These are phyloP conservation scores for Gymnogyps californianus DNA, from an alignment of 2,113 vertebrate species.

Conservation along the genomic window DNA sequence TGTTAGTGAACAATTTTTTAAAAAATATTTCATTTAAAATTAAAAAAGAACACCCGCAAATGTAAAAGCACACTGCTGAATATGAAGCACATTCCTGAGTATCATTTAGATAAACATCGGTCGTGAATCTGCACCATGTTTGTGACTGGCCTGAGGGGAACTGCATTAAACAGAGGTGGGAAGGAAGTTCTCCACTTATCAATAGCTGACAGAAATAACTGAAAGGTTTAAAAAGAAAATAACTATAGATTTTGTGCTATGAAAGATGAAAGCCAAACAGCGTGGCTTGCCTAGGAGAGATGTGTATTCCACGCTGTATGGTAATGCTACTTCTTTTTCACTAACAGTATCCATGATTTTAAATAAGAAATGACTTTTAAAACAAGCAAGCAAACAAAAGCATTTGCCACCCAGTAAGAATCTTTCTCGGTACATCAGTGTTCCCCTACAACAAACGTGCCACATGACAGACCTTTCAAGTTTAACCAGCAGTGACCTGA, in stretches of 20 bases:
- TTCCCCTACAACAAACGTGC: neutral
- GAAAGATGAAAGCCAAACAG: conserved; percentile 47
- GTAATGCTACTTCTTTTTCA: neutral
- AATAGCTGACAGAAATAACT: conserved; percentile 49
- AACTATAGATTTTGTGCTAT: conserved; percentile 13
- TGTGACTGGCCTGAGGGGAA: neutral
- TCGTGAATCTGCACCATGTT: neutral
- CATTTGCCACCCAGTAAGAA: neutral
- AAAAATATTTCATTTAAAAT: neutral
- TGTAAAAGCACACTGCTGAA: neutral
- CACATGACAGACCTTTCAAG: conserved; percentile 8
- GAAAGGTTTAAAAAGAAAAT: conserved; percentile 39
- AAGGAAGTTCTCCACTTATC: conserved; percentile 9
- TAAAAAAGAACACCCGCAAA: neutral
- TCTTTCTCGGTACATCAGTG: neutral
- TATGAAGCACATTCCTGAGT: neutral
- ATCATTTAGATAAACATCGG: neutral
- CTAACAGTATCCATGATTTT: neutral
- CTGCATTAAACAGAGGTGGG: neutral
- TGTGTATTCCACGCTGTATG: neutral
- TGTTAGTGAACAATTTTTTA: neutral
- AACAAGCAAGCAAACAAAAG: neutral
- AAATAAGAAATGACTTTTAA: conserved; percentile 21
- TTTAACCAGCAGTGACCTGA: neutral
- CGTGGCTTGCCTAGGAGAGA: neutral